Percentiles rank a stretch among this genome's conserved stretches.
Conservation (phyloP, 2,113 vertebrate species). For the Anoplopoma fimbria region DNA sequence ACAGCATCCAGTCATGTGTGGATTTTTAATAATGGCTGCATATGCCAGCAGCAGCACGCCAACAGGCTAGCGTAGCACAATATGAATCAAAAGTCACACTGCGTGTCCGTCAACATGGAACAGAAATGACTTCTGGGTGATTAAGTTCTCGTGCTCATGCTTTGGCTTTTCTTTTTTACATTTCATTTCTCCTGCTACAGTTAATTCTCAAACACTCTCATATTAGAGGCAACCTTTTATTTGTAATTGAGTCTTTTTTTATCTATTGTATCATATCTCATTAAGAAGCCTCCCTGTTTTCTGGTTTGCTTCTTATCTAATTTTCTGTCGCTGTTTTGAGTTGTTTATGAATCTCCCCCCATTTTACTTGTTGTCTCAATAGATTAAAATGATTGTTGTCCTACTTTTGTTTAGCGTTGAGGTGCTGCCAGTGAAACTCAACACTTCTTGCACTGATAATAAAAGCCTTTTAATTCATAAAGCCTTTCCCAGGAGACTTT, state of each 20-base stretch:
- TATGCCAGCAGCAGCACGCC: conserved; percentile 43
- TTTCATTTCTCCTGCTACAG: neutral
- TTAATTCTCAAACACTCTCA: neutral
- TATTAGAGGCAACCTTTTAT: neutral
- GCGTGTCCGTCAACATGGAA: conserved; percentile 32
- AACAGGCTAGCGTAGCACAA: conserved; percentile 10
- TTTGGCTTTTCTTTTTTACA: neutral
- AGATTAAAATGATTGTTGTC: neutral
- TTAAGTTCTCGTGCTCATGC: conserved; percentile 36
- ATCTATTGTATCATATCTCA: neutral
- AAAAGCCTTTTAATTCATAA: neutral
- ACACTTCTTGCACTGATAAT: neutral
- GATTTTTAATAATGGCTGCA: conserved; percentile 48
- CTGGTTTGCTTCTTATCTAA: neutral
- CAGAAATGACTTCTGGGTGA: conserved; percentile 46
- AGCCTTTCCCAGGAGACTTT: neutral
- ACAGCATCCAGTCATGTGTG: conserved; percentile 60
- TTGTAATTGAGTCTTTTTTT: neutral
- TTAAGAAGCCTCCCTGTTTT: neutral
- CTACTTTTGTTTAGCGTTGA: neutral
- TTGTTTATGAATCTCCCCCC: neutral
- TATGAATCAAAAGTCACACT: conserved; percentile 23
- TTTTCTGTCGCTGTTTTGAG: neutral
- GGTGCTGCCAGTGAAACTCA: neutral
- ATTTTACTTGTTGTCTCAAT: too few species aligned